These are phyloP conservation scores for Mus caroli DNA, from an alignment of 2,797 vertebrate genomes.

Conservation along the genomic window DNA sequence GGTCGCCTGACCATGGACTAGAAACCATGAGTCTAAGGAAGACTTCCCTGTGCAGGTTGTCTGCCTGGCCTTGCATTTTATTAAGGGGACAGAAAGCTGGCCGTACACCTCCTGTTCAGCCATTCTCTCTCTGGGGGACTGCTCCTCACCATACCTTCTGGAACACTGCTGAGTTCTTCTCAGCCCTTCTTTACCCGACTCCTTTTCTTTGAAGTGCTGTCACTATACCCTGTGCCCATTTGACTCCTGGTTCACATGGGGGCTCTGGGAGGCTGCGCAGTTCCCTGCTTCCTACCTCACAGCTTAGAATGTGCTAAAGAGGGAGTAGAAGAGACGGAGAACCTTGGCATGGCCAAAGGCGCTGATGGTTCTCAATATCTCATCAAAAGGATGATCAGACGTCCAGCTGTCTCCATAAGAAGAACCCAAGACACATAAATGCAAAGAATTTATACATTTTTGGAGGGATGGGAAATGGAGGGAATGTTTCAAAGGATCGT, in stretches of 20 bases:
- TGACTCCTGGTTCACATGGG: neutral
- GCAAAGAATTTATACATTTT: conserved; percentile 12
- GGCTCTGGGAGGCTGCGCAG: neutral
- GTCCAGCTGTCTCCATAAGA: neutral
- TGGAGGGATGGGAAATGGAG: neutral
- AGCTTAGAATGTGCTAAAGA: neutral
- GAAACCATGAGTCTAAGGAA: neutral
- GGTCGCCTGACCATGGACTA: neutral
- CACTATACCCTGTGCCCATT: rapidly evolving
- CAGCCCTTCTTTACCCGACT: neutral
- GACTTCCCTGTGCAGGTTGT: neutral
- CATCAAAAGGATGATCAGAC: neutral
- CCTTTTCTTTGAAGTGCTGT: neutral
- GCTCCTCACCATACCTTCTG: rapidly evolving
- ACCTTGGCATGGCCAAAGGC: neutral
- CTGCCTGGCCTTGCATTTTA: neutral
- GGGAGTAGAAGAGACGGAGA: neutral
- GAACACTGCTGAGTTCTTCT: neutral
- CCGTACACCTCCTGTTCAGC: neutral
- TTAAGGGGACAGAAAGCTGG: neutral
- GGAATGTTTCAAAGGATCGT: neutral
- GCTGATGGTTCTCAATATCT: neutral
- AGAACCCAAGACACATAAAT: neutral
- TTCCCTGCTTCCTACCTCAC: neutral
- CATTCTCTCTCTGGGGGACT: neutral